Evolutionary conservation across 2,888 invertebrate genomes (phyloP).

Genomic region (Steinernema scapterisci): DNA sequence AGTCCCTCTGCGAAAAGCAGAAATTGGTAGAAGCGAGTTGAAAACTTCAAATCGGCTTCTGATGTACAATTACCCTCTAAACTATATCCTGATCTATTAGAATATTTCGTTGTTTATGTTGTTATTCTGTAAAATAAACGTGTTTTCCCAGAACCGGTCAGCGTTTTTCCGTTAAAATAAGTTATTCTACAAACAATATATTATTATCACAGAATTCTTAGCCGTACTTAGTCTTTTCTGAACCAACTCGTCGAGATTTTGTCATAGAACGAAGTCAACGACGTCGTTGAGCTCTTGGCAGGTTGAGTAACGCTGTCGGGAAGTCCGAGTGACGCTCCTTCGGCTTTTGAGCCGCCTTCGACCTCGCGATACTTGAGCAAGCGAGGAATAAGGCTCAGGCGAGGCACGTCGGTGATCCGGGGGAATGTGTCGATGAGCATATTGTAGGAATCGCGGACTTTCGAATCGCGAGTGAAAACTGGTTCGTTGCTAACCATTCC

Average conservation of each 20-base stretch:
- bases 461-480: background rate
- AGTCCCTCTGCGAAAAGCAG: slow-evolving; percentile 59
- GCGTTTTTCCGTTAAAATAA: background rate
- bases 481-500: background rate
- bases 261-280: slow-evolving; percentile 44
- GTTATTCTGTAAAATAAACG: background rate
- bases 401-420: slow-evolving; percentile 39
- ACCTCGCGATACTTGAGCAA: slow-evolving; percentile 38
- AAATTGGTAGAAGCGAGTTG: slow-evolving; percentile 25
- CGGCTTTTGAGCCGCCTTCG: background rate
- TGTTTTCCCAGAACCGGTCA: background rate
- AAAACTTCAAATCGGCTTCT: background rate
- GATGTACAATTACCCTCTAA: background rate
- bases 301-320: background rate
- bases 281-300: slow-evolving; percentile 31
- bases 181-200: background rate
- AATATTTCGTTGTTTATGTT: background rate
- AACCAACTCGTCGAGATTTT: slow-evolving; percentile 50
- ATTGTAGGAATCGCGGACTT: slow-evolving; percentile 31
- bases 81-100: background rate
- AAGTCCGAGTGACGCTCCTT: background rate
- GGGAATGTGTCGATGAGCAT: slow-evolving; percentile 47
- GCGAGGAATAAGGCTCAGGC: slow-evolving; percentile 46
- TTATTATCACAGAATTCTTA: background rate
- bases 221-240: slow-evolving; percentile 38